These are phyloP conservation scores for Lamprotornis superbus DNA, from an alignment of 2,113 vertebrate genomes.

Conservation along the genomic window DNA sequence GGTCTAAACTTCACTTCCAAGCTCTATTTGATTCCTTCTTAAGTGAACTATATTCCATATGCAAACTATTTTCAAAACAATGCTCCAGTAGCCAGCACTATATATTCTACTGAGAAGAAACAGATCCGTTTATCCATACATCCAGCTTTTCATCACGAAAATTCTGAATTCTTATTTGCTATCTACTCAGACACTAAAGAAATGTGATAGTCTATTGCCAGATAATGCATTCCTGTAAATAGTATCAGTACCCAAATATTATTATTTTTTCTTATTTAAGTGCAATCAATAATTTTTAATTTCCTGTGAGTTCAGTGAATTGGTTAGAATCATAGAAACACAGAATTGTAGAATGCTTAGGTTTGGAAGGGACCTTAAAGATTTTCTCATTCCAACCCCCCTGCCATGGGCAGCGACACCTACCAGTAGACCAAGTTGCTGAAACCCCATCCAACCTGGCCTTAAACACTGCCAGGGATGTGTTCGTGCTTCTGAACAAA, in stretches of 20 bases:
- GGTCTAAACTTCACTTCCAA: neutral
- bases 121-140: neutral
- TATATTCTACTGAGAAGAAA: neutral
- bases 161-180: neutral
- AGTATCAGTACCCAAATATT: neutral
- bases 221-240: neutral
- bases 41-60: neutral
- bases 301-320: neutral
- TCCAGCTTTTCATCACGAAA: neutral
- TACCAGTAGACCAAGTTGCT: neutral
- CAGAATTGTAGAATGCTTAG: neutral
- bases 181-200: neutral
- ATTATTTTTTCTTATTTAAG: neutral
- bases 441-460: neutral
- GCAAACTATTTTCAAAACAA: neutral
- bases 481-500: neutral
- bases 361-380: neutral
- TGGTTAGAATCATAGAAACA: neutral
- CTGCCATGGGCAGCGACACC: neutral
- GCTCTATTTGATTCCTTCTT: neutral
- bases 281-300: neutral
- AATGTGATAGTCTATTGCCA: neutral
- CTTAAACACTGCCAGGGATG: neutral
- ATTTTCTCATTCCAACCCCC: fast-evolving
- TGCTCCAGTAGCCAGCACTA: neutral